phyloP scores from a whole-genome alignment of 2,888 invertebrate species.

The Pammene aurita region DNA sequence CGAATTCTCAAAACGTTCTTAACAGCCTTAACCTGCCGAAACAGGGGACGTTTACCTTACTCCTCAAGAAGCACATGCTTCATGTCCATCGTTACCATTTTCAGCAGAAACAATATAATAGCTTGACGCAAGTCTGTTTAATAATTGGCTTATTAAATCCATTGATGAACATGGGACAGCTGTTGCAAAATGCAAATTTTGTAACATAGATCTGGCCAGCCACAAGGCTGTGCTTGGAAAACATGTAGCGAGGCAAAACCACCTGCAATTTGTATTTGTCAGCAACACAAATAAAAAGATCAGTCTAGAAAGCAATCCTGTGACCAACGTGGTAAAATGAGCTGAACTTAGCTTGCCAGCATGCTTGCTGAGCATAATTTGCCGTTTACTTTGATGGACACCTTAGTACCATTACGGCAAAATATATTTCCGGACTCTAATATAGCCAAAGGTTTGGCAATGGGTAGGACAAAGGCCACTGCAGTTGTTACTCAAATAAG shows the following conservation, averaged over 20 bases:
- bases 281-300: not conserved
- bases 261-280: not conserved
- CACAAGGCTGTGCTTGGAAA: constrained; percentile 12
- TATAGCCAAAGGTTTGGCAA: constrained; percentile 14
- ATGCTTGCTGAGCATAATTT: constrained; percentile 5
- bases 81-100: too few relatives aligned
- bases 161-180: not conserved
- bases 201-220: not conserved
- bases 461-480: constrained; percentile 26
- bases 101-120: too few relatives aligned
- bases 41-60: too few relatives aligned
- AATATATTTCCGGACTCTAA: constrained; percentile 28
- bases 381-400: constrained; percentile 21
- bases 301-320: not conserved
- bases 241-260: not conserved
- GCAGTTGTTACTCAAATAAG: constrained; percentile 24
- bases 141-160: not conserved
- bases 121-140: not conserved
- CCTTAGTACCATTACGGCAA: constrained; percentile 18
- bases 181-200: not conserved
- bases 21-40: too few relatives aligned
- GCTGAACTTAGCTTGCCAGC: not conserved
- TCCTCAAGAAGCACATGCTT: not conserved
- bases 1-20: too few relatives aligned
- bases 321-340: not conserved